Base-by-base conservation (phyloP, 2,113 vertebrate species). In the Phyllostomus hastatus region DNA sequence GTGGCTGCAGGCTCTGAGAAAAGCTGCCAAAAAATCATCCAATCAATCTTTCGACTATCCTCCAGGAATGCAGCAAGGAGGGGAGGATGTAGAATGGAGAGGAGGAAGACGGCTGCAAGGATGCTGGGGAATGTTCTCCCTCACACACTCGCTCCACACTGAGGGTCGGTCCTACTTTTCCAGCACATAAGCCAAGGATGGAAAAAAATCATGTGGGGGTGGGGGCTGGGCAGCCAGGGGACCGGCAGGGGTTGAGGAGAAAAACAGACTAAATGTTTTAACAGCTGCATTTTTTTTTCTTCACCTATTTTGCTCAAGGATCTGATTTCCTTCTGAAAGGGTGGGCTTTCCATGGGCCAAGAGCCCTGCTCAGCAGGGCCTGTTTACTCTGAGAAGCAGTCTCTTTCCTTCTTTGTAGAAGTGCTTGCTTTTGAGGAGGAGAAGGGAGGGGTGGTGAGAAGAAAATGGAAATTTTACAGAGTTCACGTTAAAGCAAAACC, bases 281-380 rank as follows among this genome's bases (percentile, higher is more conserved):
- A 99, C 99, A 99, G 99, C 99, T 99, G 99, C 96, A 95, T 94
- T 98, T 98, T 89, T 54, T 95, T 96, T 96, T 97, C 98, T 99
- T 98, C 98, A 99, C 97, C 95, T 98, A 97, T 98, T 98, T 98
- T 97, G 97, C 98, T 98, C 98, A 98, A 97, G 98, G 98, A 98
- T 98, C 98, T 97, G 96, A 98, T 99, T 99, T 98, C 97, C 98
- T 98, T 97, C 97, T 91, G 97, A 98, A 98, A 97, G 98, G 98
- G 97, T 98, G 97, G 98, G 97, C 97, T 98, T 95, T 96, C 70
- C 46, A 61, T 41, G 94, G 98, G 97, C 97, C 97, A 97, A 90
- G 54, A 98, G 57, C 88, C 96, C 26, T 5, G 57, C 97, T 64
- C 98, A 98, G 98, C 98, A 97, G 97, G 98, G 95, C 98, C 97